Base-by-base conservation (phyloP, 2,113 vertebrate genomes). In the Raja brachyura region DNA sequence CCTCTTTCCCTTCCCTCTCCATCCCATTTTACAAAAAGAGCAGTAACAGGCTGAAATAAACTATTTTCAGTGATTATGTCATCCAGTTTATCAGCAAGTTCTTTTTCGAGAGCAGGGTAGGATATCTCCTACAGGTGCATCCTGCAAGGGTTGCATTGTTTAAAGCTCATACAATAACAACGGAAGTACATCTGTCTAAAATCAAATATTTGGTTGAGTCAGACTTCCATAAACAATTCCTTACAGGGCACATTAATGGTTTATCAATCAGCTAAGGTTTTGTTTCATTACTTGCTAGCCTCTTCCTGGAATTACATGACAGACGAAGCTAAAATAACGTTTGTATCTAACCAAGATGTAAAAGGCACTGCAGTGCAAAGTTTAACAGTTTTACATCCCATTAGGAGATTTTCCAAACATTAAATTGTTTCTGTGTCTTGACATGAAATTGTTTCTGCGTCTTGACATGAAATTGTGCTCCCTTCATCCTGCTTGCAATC, bases 101-200 rank as follows among this genome's bases (percentile, higher is more conserved):
- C 66, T 73, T 70, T 70, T 73, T 39, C 14, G 31, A 33, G 90
- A 92, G 68, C 31, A 90, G 18, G 18, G 9, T 90, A 31, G 48
- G 33, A 22, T 73, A 48, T 92, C 86, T 73, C 66, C 33, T 73
- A 54, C 90, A 92, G 90, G 90, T 92, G 90, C 90, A 92, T 92
- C 90, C 90, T 92, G 90, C 31, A 73, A n/a, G 18, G 31, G 31
- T 39, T 73, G 54, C n/a, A 39, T 73, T 73, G 31, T 92, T 1
- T 8, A 16, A 92, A 92, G 22, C 66, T 54, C 33, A 73, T 11
- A 92, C 90, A 92, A 92, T 92, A 73, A 54, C 66, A 73, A 48
- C 48, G 90, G 90, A 92, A 92, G 63, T 48, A 25, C 33, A 74
- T 54, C 20, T 4, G 20, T 54, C 68, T 73, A 92, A 92, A 92